Percentiles rank a stretch among this genome's conserved stretches.
Conservation (phyloP, 1,140 invertebrate species). For the Drosophila serrata region DNA sequence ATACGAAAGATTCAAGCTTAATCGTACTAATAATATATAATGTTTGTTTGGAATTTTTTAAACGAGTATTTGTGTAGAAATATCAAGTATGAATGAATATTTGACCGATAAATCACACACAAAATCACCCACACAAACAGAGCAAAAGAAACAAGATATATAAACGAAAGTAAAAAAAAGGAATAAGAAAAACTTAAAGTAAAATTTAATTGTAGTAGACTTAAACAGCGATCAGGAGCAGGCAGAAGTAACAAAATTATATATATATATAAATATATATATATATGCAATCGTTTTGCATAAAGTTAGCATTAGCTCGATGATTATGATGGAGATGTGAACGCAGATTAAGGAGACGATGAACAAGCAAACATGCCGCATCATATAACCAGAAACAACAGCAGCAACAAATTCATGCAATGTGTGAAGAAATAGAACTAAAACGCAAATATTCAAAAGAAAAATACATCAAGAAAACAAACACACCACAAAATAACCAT, state of each 20-base stretch:
- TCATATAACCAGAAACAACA: constrained; percentile 22
- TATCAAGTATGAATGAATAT: constrained; percentile 76
- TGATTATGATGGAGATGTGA: constrained; percentile 18
- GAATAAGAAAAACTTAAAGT: constrained; percentile 16
- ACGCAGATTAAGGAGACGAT: constrained; percentile 48
- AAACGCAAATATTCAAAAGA: constrained; percentile 48
- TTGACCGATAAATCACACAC: constrained; percentile 39
- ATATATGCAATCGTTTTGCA: constrained; percentile 70
- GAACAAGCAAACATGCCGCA: constrained; percentile 38
- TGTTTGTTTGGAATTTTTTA: constrained; percentile 79
- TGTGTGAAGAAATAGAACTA: constrained; percentile 55
- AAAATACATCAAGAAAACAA: constrained; percentile 33
- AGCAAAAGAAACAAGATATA: constrained; percentile 32
- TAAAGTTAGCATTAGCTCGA: constrained; percentile 62
- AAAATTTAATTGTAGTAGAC: constrained; percentile 35
- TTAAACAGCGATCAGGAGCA: constrained; percentile 31
- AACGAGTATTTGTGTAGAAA: constrained; percentile 77
- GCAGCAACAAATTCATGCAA: constrained; percentile 42
- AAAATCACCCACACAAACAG: constrained; percentile 28
- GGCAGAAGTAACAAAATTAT: constrained; percentile 48
- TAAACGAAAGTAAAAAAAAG: not conserved
- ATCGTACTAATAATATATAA: constrained; percentile 72
- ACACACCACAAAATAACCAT: constrained; percentile 53
- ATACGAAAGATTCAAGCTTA: constrained; percentile 61
- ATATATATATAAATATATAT: not conserved